Evolutionary conservation across 2,888 invertebrate genomes (phyloP).

Genomic region (Cremastobaeus sp.): DNA sequence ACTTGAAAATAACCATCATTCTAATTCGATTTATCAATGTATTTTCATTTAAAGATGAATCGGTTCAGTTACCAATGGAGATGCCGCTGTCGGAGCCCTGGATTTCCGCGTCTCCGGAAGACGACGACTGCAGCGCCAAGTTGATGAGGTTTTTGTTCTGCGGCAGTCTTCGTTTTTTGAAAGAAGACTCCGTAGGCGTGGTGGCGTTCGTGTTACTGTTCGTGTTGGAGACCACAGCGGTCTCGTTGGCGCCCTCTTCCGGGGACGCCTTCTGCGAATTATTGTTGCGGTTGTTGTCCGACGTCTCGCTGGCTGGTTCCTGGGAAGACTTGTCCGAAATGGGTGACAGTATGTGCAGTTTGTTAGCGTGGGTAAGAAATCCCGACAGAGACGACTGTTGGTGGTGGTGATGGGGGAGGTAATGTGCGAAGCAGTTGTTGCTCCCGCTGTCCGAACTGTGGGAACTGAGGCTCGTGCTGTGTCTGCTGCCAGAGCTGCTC

Average conservation of each 20-base stretch:
- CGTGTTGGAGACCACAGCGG: conserved; percentile 71
- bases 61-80: conserved; percentile 81
- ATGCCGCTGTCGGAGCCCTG: conserved; percentile 94
- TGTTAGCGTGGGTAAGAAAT: conserved; percentile 85
- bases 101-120: conserved; percentile 85
- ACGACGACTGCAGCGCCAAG: conserved; percentile 83
- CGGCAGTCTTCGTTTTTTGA: conserved; percentile 83
- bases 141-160: conserved; percentile 88
- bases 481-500: conserved; percentile 91
- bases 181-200: conserved; percentile 72
- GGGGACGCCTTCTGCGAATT: conserved; percentile 89
- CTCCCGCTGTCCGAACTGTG: conserved; percentile 90
- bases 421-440: conserved; percentile 81
- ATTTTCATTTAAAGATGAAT: too few species aligned
- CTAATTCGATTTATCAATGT: too few species aligned
- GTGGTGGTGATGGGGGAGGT: conserved; percentile 80
- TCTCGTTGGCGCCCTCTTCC: conserved; percentile 81
- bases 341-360: conserved; percentile 91
- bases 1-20: too few species aligned
- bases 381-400: conserved; percentile 80
- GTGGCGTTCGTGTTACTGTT: conserved; percentile 78
- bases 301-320: conserved; percentile 90
- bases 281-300: conserved; percentile 88
- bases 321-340: conserved; percentile 94
- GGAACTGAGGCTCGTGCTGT: conserved; percentile 90